Base-by-base conservation (phyloP, 1,140 invertebrate species). In the Harpegnathos saltator region DNA sequence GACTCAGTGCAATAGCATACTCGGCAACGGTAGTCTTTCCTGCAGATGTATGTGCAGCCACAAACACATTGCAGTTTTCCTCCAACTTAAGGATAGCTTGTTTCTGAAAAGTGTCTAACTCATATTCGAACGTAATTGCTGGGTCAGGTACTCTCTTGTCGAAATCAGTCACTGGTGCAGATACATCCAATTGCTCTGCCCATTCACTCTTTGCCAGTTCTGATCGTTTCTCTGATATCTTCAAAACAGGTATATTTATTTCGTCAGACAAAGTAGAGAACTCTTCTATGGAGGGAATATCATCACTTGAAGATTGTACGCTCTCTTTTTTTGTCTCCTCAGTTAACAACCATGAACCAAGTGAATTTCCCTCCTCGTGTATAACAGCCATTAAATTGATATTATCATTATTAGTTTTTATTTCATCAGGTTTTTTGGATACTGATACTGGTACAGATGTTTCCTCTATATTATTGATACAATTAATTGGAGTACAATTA, bases 11-110 rank as follows among this genome's bases (percentile, higher is more conserved):
- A 89, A 98, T 98, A 2, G 99, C 99, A 94, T 99, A 99, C 95
- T 99, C 99, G 2, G 99, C 99, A 15, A 99, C 98, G 0, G 99
- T 99, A 1, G 99, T 99, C 95, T 99, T 99, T 19, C 99, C 99
- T 4, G 99, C 99, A 0, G 99, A 99, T 0, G 99, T 99, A 93
- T 99, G 99, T 15, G 99, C 99, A 11, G 99, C 98, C 1, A 99
- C 98, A 95, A 99, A 99, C 1, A 99, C 98, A 94, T 98, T 98
- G 86, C 98, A 97, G 61, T 98, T 97, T 90, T 98, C 97, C 95
- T 99, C 99, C 54, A 99, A 94, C 93, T 97, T 98, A 12, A 99
- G 92, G 88, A 99, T 98, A 9, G 99, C 99, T 95, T 97, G 96
- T 94, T 99, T 99, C 93, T 99, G 99, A 92, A 99, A 99, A 9